Evolutionary conservation across 2,888 invertebrate species (phyloP), one percentile per base, ranked within the genome.

Genomic region (Hemaris fuciformis): DNA sequence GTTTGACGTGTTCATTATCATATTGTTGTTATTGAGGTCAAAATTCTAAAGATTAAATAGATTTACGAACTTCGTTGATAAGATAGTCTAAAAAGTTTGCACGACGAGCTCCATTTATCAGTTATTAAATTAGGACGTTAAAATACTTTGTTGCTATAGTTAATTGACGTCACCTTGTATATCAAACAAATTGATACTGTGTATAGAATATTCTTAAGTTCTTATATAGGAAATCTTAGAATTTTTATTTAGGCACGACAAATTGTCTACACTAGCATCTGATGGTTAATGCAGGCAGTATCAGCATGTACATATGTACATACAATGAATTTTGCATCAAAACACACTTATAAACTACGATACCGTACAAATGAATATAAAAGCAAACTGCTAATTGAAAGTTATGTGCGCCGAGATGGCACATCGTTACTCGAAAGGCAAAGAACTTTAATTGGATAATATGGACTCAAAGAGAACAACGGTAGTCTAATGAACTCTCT

Each of bases 31-130:
- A 73, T 76, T 76, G 74, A 74, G 73, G 67, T 71, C 59, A 61
- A 71, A 68, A 68, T 70, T 73, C 67, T 70, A 38, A 38, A 70
- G 66, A 69, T 66, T 31, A 53, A 53, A 71, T 67, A 71, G 70
- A 74, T 76, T 72, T 72, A 72, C 68, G 63, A 68, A 68, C 72
- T 68, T 67, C 65, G 59, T 34, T 69, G 77, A 73, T 76, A 74
- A 71, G 69, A 70, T 68, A 68, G 60, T 64, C 59, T 60, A 56
- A 57, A 61, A 64, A 66, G 60, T 67, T 53, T 31, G 53, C 53
- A 53, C 53, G 31, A 4, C 31, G 27, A 27, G 18, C 10, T 10
- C 13, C n/a, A 31, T 31, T 53, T 53, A 53, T 53, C 53, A 53
- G 53, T 53, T 18, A 53, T 53, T 53, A 53, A 27, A 53, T 27